Conservation (phyloP, 1,140 invertebrate species). For the Pinna nobilis region DNA sequence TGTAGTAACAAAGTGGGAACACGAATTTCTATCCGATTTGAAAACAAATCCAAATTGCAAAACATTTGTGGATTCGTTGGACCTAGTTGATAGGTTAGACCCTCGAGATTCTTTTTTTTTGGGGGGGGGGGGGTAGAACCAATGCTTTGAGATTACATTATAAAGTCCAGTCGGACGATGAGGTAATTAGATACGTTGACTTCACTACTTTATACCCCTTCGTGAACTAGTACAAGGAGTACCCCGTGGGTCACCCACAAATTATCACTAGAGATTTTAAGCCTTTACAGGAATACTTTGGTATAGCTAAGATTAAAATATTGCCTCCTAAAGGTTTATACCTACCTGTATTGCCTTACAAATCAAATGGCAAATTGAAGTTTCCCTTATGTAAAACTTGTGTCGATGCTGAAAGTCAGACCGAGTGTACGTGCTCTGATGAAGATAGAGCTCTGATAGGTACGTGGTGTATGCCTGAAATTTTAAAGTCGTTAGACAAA, state of each 20-base stretch:
- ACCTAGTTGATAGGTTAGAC: constrained; percentile 16
- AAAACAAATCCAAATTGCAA: neutral
- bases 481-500: constrained; percentile 64
- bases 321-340: constrained; percentile 18
- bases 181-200: too few relatives aligned
- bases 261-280: constrained; percentile 21
- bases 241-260: constrained; percentile 14
- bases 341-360: constrained; percentile 22
- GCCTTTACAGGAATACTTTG: neutral
- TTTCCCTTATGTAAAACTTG: constrained; percentile 35
- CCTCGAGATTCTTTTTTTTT: constrained; percentile 27
- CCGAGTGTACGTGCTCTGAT: constrained; percentile 20
- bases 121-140: constrained; percentile 17
- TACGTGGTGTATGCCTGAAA: constrained; percentile 71
- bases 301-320: constrained; percentile 23
- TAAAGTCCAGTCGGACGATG: neutral
- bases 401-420: constrained; percentile 19
- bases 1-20: constrained; percentile 20
- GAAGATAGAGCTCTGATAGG: constrained; percentile 63
- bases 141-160: constrained; percentile 21
- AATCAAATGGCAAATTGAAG: constrained; percentile 22
- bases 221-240: constrained; percentile 9
- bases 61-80: constrained; percentile 9
- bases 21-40: constrained; percentile 7
- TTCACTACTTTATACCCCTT: too few relatives aligned